Conservation (phyloP, 2,888 invertebrate genomes). For the Acanthosepion pharaonis region DNA sequence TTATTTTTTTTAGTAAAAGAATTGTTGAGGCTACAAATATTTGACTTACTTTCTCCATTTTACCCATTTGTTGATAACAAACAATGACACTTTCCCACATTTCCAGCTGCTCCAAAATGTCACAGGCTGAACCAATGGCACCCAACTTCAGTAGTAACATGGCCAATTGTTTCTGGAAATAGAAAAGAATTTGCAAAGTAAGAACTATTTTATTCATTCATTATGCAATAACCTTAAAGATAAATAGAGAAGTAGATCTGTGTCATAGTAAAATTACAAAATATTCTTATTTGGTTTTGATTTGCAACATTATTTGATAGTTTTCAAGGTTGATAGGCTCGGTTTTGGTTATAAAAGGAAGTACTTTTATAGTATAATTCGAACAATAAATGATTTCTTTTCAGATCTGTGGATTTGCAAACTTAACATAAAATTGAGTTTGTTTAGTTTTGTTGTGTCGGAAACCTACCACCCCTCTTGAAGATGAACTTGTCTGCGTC, state of each 20-base stretch:
- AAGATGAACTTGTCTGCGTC: too few species aligned
- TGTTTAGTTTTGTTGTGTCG: too few species aligned
- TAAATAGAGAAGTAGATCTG: too few species aligned
- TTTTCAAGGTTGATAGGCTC: not conserved
- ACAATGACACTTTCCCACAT: conserved; percentile 94
- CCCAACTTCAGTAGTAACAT: conserved; percentile 87
- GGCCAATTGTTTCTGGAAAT: conserved; percentile 80
- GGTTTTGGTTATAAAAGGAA: not conserved
- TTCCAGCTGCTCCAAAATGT: conserved; percentile 78
- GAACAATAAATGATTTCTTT: not conserved
- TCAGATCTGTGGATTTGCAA: too few species aligned
- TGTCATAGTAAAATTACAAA: not conserved
- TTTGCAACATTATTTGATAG: not conserved
- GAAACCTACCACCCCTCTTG: too few species aligned
- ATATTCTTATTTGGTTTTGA: not conserved
- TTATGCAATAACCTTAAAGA: too few species aligned
- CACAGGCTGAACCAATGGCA: conserved; percentile 84
- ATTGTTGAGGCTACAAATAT: not conserved
- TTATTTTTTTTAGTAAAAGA: not conserved
- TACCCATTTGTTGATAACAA: conserved; percentile 89
- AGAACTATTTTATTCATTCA: not conserved
- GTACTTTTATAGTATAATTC: too few species aligned
- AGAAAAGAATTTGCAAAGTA: conserved; percentile 44
- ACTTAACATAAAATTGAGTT: not conserved
- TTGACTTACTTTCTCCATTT: conserved; percentile 83